Conservation (phyloP, 2,797 vertebrate species). For the Diceros bicornis region DNA sequence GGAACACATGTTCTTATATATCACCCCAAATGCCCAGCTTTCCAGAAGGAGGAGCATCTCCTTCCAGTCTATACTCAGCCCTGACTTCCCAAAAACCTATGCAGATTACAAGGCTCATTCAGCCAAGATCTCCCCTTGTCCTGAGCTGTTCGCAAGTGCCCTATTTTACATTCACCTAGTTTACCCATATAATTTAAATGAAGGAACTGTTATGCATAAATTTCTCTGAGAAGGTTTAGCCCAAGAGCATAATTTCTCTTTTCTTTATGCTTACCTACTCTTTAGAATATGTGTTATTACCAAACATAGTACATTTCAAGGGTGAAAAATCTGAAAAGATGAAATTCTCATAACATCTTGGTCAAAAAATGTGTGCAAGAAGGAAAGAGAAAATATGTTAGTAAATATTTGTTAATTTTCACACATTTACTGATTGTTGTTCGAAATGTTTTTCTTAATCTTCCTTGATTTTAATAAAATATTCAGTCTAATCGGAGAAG, state of each 20-base stretch:
- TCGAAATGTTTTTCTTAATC: constrained; percentile 64
- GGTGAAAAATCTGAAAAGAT: constrained; percentile 5
- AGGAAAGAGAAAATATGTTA: background rate
- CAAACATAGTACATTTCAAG: background rate
- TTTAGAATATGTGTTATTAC: constrained; percentile 5
- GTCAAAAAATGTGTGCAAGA: background rate
- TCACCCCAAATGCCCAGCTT: background rate
- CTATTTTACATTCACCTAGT: background rate
- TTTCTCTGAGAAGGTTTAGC: constrained; percentile 19
- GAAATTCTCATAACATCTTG: constrained; percentile 34
- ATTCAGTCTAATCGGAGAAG: constrained; percentile 65
- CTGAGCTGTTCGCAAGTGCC: background rate
- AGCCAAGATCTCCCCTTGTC: background rate
- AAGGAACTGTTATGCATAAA: background rate
- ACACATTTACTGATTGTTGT: constrained; percentile 29
- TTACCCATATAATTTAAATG: constrained; percentile 32
- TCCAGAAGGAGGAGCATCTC: background rate
- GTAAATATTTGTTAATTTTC: constrained; percentile 68
- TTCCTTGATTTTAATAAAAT: constrained; percentile 74
- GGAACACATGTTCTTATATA: background rate
- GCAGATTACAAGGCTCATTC: background rate
- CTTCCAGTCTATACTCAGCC: background rate
- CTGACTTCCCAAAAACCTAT: background rate
- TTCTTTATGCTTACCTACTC: background rate
- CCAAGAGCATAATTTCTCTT: background rate